phyloP scores from a whole-genome alignment of 2,888 invertebrate species.

The Flabesymbios commensalis region DNA sequence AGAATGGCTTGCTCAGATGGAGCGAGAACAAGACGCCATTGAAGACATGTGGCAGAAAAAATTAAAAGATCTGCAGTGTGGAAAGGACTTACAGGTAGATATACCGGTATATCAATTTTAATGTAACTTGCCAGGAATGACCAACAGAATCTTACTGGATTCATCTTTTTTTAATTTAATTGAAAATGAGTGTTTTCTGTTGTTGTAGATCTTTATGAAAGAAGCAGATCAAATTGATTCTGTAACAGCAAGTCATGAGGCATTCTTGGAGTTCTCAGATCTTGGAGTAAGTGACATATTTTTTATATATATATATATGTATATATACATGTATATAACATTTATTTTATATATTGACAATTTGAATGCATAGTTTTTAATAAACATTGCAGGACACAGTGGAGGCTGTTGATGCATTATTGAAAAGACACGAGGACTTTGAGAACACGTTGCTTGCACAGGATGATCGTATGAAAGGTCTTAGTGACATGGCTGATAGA shows the following conservation, averaged over 20 bases:
- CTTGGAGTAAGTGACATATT: slow-evolving; percentile 72
- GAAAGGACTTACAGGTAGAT: slow-evolving; percentile 74
- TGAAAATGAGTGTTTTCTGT: background rate
- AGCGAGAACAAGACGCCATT: slow-evolving; percentile 77
- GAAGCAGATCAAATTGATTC: slow-evolving; percentile 98
- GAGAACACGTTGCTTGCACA: slow-evolving; percentile 90
- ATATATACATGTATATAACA: background rate
- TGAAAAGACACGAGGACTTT: slow-evolving; percentile 92
- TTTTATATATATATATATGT: background rate
- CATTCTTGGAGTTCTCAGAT: slow-evolving; percentile 85
- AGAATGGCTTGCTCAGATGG: slow-evolving; percentile 74
- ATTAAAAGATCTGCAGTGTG: slow-evolving; percentile 82
- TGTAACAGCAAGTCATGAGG: slow-evolving; percentile 89
- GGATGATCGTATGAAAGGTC: slow-evolving; percentile 84
- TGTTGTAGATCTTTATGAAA: slow-evolving; percentile 76
- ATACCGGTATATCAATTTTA: background rate
- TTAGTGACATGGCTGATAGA: slow-evolving; percentile 81
- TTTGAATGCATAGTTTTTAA: background rate
- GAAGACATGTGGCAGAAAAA: slow-evolving; percentile 81
- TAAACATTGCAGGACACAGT: slow-evolving; percentile 73
- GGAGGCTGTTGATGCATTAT: slow-evolving; percentile 78
- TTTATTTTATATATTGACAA: background rate
- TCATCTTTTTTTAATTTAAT: too few species aligned
- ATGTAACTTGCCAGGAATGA: background rate
- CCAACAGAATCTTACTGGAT: too few species aligned